Evolutionary conservation across 2,113 vertebrate species (phyloP).

Genomic region (Catharus fuscescens): DNA sequence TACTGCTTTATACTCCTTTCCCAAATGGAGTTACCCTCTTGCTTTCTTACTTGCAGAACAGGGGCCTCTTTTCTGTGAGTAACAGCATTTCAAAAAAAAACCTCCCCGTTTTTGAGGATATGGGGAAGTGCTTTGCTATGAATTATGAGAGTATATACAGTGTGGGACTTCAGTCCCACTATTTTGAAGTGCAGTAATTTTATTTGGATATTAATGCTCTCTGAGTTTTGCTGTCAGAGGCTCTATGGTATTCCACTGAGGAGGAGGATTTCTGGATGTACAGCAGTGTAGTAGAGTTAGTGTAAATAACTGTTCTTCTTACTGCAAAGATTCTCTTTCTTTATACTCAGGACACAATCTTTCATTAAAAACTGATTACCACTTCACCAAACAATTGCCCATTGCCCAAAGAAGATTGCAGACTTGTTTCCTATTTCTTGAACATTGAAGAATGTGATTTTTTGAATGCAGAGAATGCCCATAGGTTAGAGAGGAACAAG

Average conservation of each 20-base stretch:
- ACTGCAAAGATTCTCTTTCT: not conserved
- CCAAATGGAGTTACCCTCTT: not conserved
- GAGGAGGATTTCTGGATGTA: not conserved
- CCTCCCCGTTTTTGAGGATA: not conserved
- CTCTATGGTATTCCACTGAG: not conserved
- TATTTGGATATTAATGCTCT: not conserved
- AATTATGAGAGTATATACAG: not conserved
- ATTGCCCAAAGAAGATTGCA: not conserved
- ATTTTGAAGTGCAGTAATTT: not conserved
- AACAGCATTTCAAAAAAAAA: not conserved
- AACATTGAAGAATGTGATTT: not conserved
- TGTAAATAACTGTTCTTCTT: not conserved
- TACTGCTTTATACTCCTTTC: not conserved
- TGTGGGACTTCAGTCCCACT: not conserved
- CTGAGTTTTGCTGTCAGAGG: not conserved
- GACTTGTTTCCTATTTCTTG: not conserved
- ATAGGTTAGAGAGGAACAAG: not conserved
- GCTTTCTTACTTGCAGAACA: not conserved
- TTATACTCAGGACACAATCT: not conserved
- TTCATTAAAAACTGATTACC: not conserved
- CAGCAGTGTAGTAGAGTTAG: not conserved
- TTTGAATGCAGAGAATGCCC: not conserved
- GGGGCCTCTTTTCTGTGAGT: not conserved
- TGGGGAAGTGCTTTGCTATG: not conserved
- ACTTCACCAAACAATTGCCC: not conserved